Evolutionary conservation across 1,140 invertebrate species (phyloP).

Genomic region (Muscidifurax raptorellus): DNA sequence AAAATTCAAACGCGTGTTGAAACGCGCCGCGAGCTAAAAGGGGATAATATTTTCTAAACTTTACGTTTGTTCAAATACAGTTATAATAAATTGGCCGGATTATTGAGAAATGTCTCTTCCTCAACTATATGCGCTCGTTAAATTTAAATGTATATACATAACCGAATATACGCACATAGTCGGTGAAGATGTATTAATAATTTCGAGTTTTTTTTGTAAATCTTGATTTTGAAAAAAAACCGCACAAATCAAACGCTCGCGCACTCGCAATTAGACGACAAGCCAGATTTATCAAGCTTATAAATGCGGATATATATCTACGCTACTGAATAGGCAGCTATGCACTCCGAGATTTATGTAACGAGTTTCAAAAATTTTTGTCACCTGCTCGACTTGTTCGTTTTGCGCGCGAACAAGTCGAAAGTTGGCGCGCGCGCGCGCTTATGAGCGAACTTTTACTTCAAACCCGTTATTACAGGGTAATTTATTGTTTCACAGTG

Average conservation of each 20-base stretch:
- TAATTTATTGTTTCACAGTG: slow-evolving; percentile 8
- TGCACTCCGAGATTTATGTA: slow-evolving; percentile 12
- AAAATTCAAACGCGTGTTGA: not conserved
- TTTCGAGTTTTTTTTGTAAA: not conserved
- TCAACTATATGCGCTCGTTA: not conserved
- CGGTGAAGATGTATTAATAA: not conserved
- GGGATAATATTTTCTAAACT: not conserved
- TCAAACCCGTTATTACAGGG: not conserved
- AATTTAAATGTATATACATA: not conserved
- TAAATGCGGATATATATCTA: too few relatives aligned
- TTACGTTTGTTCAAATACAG: slow-evolving; percentile 1
- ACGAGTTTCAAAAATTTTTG: not conserved
- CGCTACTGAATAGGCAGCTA: too few relatives aligned
- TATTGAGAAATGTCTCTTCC: not conserved
- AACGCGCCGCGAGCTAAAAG: not conserved
- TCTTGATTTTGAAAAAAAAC: not conserved
- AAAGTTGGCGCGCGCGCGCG: too few relatives aligned
- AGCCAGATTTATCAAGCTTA: slow-evolving; percentile 17
- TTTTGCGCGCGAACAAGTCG: too few relatives aligned
- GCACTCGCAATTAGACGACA: not conserved
- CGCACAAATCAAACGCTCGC: not conserved
- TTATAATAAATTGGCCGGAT: slow-evolving; percentile 4
- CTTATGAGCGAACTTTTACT: slow-evolving; percentile 6
- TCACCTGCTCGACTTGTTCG: not conserved
- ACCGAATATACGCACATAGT: not conserved